Evolutionary conservation across 2,113 vertebrate genomes (phyloP), one percentile per base, ranked within the genome.

Genomic region (Quiscalus mexicanus): DNA sequence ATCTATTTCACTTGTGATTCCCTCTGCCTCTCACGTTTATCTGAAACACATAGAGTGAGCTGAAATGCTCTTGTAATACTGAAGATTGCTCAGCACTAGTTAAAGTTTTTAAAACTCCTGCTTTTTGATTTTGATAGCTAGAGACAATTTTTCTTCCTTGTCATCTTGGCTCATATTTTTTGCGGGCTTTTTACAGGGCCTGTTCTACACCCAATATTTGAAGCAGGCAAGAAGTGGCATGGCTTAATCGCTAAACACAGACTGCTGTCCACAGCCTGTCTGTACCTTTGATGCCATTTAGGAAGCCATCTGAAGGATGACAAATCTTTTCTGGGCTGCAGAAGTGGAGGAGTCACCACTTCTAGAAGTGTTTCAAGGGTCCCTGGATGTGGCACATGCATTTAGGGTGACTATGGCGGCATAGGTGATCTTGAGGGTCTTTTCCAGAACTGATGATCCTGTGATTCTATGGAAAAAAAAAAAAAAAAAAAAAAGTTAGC

Each of bases 111-210:
- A n/a, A 77, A 78, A 76, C 18, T 12, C 22, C 64, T 68, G 15
- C 2, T 39, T n/a, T 82, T 89, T 62, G 1, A 2, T 47, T 92
- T 75, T 79, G 42, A n/a, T 55, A n/a, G 14, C 15, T 75, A 42
- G 10, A 56, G 33, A 42, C 5, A 55, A 9, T 25, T 75, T 52
- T 83, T 83, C n/a, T 69, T 50, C 28, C 69, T 70, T 71, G 41
- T 28, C 71, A 42, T 86, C 50, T 65, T 89, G n/a, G 16, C 4
- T 41, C 2, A 21, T 27, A 5, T 23, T 22, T 83, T 64, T 52
- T 27, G 27, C 0, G 0, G 0, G 0, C 0, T 21, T 67, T 47
- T 65, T 58, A 49, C 27, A 33, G 27, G 21, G 9, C 12, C 7
- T 39, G 11, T 84, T 88, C 20, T 35, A 42, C 31, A 41, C 41